phyloP scores from a whole-genome alignment of 2,797 vertebrate genomes.

The Gila robusta region DNA sequence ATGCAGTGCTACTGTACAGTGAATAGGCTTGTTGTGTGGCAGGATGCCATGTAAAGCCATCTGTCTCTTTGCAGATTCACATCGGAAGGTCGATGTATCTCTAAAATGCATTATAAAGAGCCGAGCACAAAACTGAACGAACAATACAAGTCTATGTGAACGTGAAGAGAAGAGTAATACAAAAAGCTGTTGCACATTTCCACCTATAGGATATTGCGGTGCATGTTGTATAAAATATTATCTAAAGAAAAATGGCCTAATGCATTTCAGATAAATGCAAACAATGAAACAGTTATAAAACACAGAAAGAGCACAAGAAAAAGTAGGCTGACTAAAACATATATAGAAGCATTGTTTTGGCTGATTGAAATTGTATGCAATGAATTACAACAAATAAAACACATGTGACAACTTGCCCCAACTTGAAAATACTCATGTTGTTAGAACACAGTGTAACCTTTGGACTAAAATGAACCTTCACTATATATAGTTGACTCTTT shows the following conservation, averaged over 20 bases:
- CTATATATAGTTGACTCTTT: background rate
- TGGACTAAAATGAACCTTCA: background rate
- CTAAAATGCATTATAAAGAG: background rate
- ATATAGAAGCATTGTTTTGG: background rate
- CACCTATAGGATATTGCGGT: too few species aligned
- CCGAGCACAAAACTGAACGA: background rate
- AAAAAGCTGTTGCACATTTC: background rate
- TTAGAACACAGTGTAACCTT: background rate
- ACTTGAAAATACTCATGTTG: background rate
- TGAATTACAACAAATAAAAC: background rate
- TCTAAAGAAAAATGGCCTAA: background rate
- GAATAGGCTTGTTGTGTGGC: background rate
- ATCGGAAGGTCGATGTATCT: conserved; percentile 21
- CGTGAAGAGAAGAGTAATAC: background rate
- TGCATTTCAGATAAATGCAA: background rate
- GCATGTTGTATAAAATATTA: background rate
- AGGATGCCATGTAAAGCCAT: background rate
- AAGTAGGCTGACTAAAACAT: too few species aligned
- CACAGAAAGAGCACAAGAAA: background rate
- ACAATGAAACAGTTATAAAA: background rate
- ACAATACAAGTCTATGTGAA: background rate
- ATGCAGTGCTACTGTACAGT: background rate
- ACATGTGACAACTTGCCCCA: background rate
- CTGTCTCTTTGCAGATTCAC: conserved; percentile 1
- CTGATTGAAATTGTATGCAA: background rate